These are phyloP conservation scores for Flexamia atlantica DNA, from an alignment of 2,888 invertebrate species.

Conservation along the genomic window DNA sequence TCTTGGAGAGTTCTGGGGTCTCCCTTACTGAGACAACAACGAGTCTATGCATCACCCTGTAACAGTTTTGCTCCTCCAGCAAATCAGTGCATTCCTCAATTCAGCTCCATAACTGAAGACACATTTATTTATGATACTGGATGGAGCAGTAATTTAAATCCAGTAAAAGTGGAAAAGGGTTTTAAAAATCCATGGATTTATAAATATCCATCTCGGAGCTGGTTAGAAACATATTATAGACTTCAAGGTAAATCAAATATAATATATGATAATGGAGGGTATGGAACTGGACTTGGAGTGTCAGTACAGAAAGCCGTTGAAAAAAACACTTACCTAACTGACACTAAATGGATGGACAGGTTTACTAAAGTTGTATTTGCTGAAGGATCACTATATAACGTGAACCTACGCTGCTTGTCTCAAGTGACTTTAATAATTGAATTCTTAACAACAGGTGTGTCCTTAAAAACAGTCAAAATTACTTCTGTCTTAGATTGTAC, in stretches of 20 bases:
- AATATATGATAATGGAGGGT: conserved; percentile 5
- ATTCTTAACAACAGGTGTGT: not conserved
- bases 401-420: not conserved
- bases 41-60: not conserved
- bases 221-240: conserved; percentile 1
- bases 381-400: not conserved
- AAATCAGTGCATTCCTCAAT: not conserved
- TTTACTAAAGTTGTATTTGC: not conserved
- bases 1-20: not conserved
- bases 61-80: not conserved
- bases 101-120: not conserved
- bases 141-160: not conserved
- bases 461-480: not conserved
- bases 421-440: not conserved
- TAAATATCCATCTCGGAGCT: not conserved
- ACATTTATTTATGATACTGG: not conserved
- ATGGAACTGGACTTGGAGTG: not conserved
- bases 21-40: not conserved
- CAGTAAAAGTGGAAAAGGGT: not conserved
- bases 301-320: not conserved
- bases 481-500: not conserved
- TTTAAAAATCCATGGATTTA: not conserved
- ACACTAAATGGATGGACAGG: not conserved
- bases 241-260: not conserved
- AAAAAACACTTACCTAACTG: not conserved